Evolutionary conservation across 2,888 invertebrate genomes (phyloP).

Genomic region (Diplazon laetatorius): DNA sequence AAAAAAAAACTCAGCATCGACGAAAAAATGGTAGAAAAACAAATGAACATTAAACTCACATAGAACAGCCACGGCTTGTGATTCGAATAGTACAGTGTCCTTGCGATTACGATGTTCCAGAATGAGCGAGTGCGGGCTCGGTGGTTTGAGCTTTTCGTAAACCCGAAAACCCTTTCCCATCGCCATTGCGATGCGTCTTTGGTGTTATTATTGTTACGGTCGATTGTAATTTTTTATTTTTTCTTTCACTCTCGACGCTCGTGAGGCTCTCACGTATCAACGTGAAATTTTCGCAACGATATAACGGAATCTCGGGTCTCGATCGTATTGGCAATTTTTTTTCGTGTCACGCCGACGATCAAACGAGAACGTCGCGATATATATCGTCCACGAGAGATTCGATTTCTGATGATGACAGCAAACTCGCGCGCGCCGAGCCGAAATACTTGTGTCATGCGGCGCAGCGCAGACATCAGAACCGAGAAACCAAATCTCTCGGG

Average conservation of each 20-base stretch:
- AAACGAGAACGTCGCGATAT: not conserved
- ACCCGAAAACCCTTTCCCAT: conserved; percentile 97
- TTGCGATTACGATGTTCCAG: conserved; percentile 94
- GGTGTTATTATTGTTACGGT: conserved; percentile 12
- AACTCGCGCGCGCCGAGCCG: conserved; percentile 58
- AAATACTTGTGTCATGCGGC: conserved; percentile 60
- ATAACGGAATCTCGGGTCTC: too few species aligned
- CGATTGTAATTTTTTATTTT: not conserved
- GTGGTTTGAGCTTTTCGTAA: conserved; percentile 93
- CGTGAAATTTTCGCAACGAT: too few species aligned
- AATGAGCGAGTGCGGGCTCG: conserved; percentile 94
- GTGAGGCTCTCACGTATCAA: not conserved
- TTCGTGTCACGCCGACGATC: not conserved
- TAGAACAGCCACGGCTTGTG: conserved; percentile 94
- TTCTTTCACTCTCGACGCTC: too few species aligned
- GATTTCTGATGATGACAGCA: conserved; percentile 49
- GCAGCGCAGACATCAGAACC: conserved; percentile 31
- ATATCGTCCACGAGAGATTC: conserved; percentile 3
- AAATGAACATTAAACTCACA: conserved; percentile 84
- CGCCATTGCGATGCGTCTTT: conserved; percentile 87
- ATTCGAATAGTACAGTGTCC: conserved; percentile 95
- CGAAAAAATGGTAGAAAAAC: not conserved
- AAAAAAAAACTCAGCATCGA: not conserved
- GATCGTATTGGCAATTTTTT: not conserved
- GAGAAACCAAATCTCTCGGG: not conserved